phyloP scores from a whole-genome alignment of 2,113 vertebrate species.

The Lepus americanus region DNA sequence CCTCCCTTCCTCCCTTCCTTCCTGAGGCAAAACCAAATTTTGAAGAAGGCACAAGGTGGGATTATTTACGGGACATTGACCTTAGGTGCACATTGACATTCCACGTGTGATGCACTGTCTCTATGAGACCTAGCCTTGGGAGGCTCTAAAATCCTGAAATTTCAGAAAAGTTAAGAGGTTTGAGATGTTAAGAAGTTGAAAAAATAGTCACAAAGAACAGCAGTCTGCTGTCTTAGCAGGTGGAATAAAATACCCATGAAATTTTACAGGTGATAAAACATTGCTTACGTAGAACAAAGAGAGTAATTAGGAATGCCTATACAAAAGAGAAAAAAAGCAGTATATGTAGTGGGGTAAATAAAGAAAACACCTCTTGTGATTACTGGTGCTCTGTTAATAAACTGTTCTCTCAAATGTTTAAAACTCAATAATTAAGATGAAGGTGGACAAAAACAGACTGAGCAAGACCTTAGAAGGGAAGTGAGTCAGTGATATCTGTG shows the following conservation, averaged over 20 bases:
- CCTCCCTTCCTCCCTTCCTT: no score
- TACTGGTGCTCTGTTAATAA: not conserved
- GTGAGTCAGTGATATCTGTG: not conserved
- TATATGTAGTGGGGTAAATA: not conserved
- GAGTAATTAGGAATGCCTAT: not conserved
- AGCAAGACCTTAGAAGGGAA: not conserved
- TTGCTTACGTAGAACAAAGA: not conserved
- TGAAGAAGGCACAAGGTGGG: not conserved
- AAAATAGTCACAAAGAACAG: not conserved
- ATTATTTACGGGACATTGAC: not conserved
- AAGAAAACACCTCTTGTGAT: not conserved
- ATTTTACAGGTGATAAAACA: not conserved
- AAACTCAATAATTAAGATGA: not conserved
- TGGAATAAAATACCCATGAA: not conserved
- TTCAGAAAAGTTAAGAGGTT: not conserved
- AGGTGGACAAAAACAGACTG: not conserved
- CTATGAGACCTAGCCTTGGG: not conserved
- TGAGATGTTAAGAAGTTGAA: not conserved
- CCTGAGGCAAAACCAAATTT: not conserved
- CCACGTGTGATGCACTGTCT: not conserved
- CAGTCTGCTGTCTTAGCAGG: not conserved
- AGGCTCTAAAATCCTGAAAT: not conserved
- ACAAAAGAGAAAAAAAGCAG: not conserved
- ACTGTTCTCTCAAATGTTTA: slow-evolving; percentile 11
- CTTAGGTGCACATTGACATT: not conserved